phyloP scores from a whole-genome alignment of 2,797 vertebrate species.

The Myotis findleyi region DNA sequence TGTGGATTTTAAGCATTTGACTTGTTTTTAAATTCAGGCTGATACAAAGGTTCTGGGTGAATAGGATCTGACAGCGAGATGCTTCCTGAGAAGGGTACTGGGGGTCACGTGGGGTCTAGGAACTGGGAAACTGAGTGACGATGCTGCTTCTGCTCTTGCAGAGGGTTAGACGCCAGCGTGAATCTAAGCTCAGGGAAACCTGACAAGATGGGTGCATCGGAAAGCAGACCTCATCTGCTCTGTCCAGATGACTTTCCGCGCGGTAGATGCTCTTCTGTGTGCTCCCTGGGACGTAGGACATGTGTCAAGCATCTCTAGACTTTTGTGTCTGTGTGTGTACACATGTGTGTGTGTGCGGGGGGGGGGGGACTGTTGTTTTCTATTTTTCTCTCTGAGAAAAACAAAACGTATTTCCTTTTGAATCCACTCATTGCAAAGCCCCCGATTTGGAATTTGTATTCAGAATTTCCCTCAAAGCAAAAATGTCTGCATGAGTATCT shows the following conservation, averaged over 20 bases:
- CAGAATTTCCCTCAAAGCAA: slow-evolving; percentile 27
- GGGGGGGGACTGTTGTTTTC: not conserved
- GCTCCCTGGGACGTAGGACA: not conserved
- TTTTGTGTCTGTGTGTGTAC: too few species aligned
- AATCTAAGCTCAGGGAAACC: not conserved
- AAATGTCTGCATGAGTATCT: not conserved
- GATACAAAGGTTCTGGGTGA: slow-evolving; percentile 62
- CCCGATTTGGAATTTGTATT: not conserved
- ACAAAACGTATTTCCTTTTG: not conserved
- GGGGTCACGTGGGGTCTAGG: not conserved
- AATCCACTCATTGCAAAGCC: not conserved
- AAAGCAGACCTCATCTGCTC: not conserved
- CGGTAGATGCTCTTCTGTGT: not conserved
- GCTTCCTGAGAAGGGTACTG: not conserved
- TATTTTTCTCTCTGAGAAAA: not conserved
- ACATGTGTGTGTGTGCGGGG: too few species aligned
- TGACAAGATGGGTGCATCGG: rapidly evolving
- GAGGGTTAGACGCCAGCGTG: rapidly evolving
- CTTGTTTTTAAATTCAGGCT: slow-evolving; percentile 57
- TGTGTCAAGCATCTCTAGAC: not conserved
- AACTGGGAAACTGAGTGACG: not conserved
- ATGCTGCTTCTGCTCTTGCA: not conserved
- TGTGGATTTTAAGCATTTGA: slow-evolving; percentile 46
- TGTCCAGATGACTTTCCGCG: rapidly evolving
- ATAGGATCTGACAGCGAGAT: not conserved